Conservation (phyloP, 1,140 invertebrate genomes). For the Marisa cornuarietis region DNA sequence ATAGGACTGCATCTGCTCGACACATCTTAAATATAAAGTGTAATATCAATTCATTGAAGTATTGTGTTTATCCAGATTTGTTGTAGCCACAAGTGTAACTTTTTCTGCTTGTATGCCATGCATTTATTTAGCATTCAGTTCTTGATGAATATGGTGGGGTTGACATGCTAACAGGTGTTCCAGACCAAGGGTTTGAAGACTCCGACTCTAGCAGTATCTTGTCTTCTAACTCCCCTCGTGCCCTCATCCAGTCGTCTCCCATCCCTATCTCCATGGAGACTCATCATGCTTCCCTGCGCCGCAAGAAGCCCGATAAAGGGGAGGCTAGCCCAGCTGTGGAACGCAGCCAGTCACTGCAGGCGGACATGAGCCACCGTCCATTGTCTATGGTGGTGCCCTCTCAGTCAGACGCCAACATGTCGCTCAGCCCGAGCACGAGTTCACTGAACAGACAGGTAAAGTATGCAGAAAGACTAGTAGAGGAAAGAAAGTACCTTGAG, state of each 20-base stretch:
- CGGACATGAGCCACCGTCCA: conserved; percentile 61
- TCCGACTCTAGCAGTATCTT: conserved; percentile 54
- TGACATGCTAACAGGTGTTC: conserved; percentile 28
- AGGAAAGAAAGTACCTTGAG: background rate
- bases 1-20: no score
- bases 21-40: no score
- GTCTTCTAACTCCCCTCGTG: conserved; percentile 31
- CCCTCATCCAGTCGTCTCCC: conserved; percentile 28
- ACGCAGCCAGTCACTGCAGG: conserved; percentile 59
- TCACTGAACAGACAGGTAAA: conserved; percentile 63
- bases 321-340: conserved; percentile 50
- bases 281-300: conserved; percentile 70
- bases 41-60: no score
- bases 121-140: background rate
- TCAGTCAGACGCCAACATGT: conserved; percentile 61
- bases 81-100: background rate
- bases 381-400: conserved; percentile 65
- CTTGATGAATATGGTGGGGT: background rate
- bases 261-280: conserved; percentile 63
- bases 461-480: background rate
- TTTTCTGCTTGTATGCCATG: conserved; percentile 26
- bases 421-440: conserved; percentile 57
- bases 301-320: conserved; percentile 65
- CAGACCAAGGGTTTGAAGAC: conserved; percentile 59
- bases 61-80: background rate